These are phyloP conservation scores for Vanessa atalanta DNA, from an alignment of 1,140 invertebrate genomes.

Conservation along the genomic window DNA sequence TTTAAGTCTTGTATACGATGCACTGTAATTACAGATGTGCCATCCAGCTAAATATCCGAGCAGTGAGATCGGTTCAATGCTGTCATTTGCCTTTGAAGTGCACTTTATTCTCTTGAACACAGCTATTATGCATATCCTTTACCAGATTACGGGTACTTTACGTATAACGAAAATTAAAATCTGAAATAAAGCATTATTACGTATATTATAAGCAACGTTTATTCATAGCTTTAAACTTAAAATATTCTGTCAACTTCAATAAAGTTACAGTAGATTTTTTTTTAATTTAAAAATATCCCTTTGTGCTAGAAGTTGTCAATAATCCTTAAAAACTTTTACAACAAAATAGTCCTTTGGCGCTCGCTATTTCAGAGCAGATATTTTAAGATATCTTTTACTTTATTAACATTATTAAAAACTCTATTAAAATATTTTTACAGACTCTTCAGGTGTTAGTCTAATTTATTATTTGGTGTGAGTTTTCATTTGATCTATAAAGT, in stretches of 20 bases:
- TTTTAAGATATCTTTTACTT: constrained; percentile 8
- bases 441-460: no score
- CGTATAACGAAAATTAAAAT: not conserved
- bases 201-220: no score
- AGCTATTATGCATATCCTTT: constrained; percentile 40
- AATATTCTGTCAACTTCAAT: not conserved
- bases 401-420: not conserved
- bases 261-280: not conserved
- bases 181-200: not conserved
- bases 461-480: no score
- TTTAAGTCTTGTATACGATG: constrained; percentile 58
- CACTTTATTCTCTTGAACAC: constrained; percentile 58
- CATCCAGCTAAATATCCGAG: constrained; percentile 67
- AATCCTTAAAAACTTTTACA: constrained; percentile 22
- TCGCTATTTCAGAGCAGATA: constrained; percentile 11
- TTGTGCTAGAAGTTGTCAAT: constrained; percentile 24
- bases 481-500: no score
- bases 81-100: constrained; percentile 63
- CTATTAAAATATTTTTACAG: not conserved
- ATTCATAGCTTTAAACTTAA: no score
- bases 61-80: constrained; percentile 52
- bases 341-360: constrained; percentile 14
- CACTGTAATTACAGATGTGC: constrained; percentile 71
- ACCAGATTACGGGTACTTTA: constrained; percentile 23
- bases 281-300: not conserved